Evolutionary conservation across 2,888 invertebrate genomes (phyloP), one percentile per base, ranked within the genome.

Genomic region (Volucella zonaria): DNA sequence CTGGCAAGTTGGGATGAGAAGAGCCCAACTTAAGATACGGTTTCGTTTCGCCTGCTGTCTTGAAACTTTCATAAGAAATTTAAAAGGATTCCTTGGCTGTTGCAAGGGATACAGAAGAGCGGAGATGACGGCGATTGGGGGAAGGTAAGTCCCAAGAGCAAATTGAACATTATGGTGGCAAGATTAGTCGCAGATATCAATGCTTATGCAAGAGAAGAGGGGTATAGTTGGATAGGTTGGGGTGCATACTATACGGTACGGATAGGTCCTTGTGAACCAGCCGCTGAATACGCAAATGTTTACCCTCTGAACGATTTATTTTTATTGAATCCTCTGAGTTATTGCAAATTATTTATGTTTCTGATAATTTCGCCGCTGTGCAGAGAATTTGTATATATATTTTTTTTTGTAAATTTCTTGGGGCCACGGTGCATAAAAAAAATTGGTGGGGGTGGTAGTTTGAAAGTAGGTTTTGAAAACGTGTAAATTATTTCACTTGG

Each of bases 281-380:
- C 56, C 40, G 61, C 40, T 15, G 49, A 54, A 70, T 75, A 70
- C 77, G 82, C 86, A 82, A 86, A 82, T 86, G 81, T 82, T 82
- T 78, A 74, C 82, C 74, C 86, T 68, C 77, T 23, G 52, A 82
- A 70, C 82, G 86, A 86, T 86, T 86, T 86, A 86, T 86, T 86
- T 86, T 86, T 86, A 86, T 86, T 86, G 82, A 52, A 70, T 59
- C 64, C 66, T 45, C 68, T 86, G 82, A 86, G 74, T 86, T 86
- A 86, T 86, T 82, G 86, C 86, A 86, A 82, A 86, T 86, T 86
- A 85, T 85, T 85, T 85, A 85, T 85, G 85, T 81, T 85, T 85
- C 31, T 85, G 85, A 85, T 85, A 81, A 85, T 85, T 85, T 85
- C 73, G 73, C 85, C 67, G 80, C 61, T 80, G 76, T 71, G 71